These are phyloP conservation scores for Polyploca ridens DNA, from an alignment of 2,888 invertebrate species.

Conservation along the genomic window DNA sequence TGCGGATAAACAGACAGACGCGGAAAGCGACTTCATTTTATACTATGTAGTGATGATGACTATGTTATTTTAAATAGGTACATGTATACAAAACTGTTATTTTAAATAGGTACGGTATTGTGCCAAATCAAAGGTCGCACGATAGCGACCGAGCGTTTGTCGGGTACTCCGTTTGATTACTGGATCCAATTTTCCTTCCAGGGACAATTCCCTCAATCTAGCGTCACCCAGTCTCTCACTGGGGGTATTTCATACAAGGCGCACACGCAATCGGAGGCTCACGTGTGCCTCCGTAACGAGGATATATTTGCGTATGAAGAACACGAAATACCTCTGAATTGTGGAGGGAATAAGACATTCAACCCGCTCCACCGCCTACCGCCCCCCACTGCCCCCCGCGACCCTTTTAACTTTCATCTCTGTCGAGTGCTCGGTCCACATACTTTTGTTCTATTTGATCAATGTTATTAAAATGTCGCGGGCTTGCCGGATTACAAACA, in stretches of 20 bases:
- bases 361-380: slow-evolving; percentile 70
- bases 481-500: slow-evolving; percentile 78
- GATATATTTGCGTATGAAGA: slow-evolving; percentile 85
- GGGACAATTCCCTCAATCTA: slow-evolving; percentile 70
- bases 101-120: slow-evolving; percentile 27
- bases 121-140: slow-evolving; percentile 52
- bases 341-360: slow-evolving; percentile 85
- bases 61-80: too few relatives aligned
- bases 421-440: slow-evolving; percentile 84
- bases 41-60: too few relatives aligned
- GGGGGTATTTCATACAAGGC: slow-evolving; percentile 65
- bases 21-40: too few relatives aligned
- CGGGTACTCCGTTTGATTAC: slow-evolving; percentile 70
- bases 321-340: slow-evolving; percentile 85
- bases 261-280: slow-evolving; percentile 80
- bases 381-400: slow-evolving; percentile 61
- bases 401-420: slow-evolving; percentile 85
- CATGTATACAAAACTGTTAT: not conserved
- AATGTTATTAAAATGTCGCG: slow-evolving; percentile 85
- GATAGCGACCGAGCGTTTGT: slow-evolving; percentile 61
- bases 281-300: slow-evolving; percentile 83
- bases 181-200: slow-evolving; percentile 72
- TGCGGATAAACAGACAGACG: too few relatives aligned
- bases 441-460: slow-evolving; percentile 85
- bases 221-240: slow-evolving; percentile 56